Percentiles rank a stretch among this genome's conserved stretches.
Conservation (phyloP, 2,888 invertebrate genomes). For the Urechis unicinctus region DNA sequence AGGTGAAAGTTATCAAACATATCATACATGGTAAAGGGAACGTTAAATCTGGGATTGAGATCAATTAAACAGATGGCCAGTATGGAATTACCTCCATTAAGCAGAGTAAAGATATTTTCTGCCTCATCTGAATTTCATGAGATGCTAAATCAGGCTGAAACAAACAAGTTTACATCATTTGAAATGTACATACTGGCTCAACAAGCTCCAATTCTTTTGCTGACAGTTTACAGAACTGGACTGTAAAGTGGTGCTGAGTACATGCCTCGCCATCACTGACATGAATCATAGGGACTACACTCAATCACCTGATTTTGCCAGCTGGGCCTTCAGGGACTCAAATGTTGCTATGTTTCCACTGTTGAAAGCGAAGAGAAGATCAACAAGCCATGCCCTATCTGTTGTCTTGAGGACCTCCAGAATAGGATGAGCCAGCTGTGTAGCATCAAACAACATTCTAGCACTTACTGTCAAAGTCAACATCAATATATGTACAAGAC, state of each 20-base stretch:
- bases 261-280: background rate
- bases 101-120: conserved; percentile 91
- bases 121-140: conserved; percentile 72
- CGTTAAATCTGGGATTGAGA: background rate
- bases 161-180: background rate
- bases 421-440: conserved; percentile 84
- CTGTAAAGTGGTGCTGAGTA: background rate
- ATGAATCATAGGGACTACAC: background rate
- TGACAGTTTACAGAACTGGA: no score
- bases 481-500: background rate
- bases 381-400: conserved; percentile 71
- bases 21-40: background rate
- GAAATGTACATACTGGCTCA: background rate
- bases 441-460: background rate
- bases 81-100: conserved; percentile 74
- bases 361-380: conserved; percentile 61
- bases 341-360: conserved; percentile 60
- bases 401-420: conserved; percentile 76
- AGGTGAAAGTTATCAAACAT: no score
- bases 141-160: conserved; percentile 71
- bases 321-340: conserved; percentile 61
- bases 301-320: conserved; percentile 65
- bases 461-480: background rate
- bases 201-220: background rate
- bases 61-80: no score